Conservation (phyloP, 2,113 vertebrate genomes). For the Lathamus discolor region DNA sequence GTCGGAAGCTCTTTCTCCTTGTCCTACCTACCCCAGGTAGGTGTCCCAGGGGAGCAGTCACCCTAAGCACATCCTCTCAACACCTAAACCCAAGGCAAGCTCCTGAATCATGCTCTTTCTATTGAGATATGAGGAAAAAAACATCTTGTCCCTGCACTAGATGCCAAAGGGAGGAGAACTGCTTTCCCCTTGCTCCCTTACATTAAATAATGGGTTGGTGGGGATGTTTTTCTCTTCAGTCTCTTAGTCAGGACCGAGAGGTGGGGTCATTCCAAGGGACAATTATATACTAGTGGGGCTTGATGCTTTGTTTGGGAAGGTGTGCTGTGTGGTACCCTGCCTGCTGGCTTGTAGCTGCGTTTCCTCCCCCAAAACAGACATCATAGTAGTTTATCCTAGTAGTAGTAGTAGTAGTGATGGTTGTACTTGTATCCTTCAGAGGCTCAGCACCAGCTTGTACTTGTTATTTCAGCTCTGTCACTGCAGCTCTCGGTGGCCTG, state of each 20-base stretch:
- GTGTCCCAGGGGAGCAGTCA: neutral
- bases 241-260: neutral
- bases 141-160: fast-evolving
- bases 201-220: neutral
- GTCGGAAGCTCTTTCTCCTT: neutral
- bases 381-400: fast-evolving
- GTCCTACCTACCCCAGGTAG: neutral
- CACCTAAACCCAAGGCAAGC: neutral
- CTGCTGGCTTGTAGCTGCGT: fast-evolving
- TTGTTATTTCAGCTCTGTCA: neutral
- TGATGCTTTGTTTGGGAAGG: neutral
- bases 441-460: neutral
- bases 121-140: neutral
- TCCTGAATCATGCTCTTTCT: neutral
- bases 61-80: neutral
- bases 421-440: neutral
- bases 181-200: neutral
- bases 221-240: neutral
- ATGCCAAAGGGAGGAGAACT: neutral
- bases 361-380: fast-evolving
- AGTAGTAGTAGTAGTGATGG: neutral
- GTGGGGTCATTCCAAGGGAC: neutral
- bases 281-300: neutral
- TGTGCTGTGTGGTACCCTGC: neutral
- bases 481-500: neutral